These are phyloP conservation scores for Formica selysi DNA, from an alignment of 1,140 invertebrate genomes.

Conservation along the genomic window DNA sequence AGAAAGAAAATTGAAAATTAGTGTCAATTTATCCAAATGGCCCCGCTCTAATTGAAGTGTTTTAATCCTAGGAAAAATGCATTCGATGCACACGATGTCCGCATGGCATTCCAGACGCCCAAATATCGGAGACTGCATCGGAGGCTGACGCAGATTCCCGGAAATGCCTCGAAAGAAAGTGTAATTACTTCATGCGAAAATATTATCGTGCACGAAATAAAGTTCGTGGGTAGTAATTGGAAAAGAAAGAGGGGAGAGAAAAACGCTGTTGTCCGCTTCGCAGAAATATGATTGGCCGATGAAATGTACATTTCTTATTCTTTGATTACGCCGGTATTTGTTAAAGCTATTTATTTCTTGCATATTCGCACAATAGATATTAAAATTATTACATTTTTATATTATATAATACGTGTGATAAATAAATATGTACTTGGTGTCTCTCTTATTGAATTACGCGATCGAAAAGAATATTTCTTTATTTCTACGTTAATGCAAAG, in stretches of 20 bases:
- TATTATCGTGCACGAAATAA: conserved; percentile 43
- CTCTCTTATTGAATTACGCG: neutral
- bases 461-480: neutral
- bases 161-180: conserved; percentile 15
- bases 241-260: neutral
- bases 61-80: conserved; percentile 8
- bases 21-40: no score
- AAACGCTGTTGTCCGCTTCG: conserved; percentile 16
- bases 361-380: neutral
- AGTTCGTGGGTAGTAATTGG: neutral
- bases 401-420: neutral
- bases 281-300: neutral
- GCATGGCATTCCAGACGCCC: conserved; percentile 12
- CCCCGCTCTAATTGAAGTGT: no score
- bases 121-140: conserved; percentile 34
- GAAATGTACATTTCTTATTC: conserved; percentile 3
- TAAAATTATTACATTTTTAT: neutral
- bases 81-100: conserved; percentile 1
- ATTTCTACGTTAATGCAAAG: neutral
- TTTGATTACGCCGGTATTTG: neutral
- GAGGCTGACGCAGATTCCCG: conserved; percentile 37
- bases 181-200: conserved; percentile 61
- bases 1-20: neutral
- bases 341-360: conserved; percentile 18
- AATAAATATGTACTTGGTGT: neutral